A percentile compares a stretch with the other conserved stretches of the same genome.
Evolutionary conservation across 2,797 vertebrate species (phyloP).

Genomic region (Limnodromus scolopaceus): DNA sequence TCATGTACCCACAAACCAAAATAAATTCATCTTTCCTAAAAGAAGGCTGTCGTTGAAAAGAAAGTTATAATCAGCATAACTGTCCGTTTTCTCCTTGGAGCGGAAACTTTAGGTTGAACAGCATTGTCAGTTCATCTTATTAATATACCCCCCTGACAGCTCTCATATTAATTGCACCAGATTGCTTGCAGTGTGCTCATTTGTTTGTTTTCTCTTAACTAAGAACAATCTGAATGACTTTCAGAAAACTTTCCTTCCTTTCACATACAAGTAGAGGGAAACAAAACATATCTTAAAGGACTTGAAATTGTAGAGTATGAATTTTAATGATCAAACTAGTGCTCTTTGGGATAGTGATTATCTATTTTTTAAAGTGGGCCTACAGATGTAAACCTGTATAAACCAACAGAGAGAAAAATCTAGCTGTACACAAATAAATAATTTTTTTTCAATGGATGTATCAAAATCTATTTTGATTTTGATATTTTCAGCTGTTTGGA

Average conservation of each 20-base stretch:
- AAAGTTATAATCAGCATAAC: conserved; percentile 64
- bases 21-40: conserved; percentile 63
- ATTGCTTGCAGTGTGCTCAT: conserved; percentile 34
- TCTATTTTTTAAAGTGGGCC: background rate
- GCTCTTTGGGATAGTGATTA: background rate
- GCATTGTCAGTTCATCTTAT: conserved; percentile 35
- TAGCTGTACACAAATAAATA: background rate
- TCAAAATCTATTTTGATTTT: background rate
- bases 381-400: background rate
- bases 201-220: conserved; percentile 27
- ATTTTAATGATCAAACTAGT: background rate
- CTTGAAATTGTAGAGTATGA: background rate
- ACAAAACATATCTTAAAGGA: background rate
- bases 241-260: conserved; percentile 13
- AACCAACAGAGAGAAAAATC: background rate
- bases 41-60: conserved; percentile 43
- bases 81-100: conserved; percentile 53
- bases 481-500: background rate
- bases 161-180: conserved; percentile 65
- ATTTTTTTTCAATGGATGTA: background rate
- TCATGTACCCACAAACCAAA: conserved; percentile 27
- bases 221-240: conserved; percentile 43
- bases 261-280: background rate
- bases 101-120: conserved; percentile 56
- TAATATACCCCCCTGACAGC: conserved; percentile 45